Evolutionary conservation across 1,140 invertebrate genomes (phyloP).

Genomic region (Drosophila sproati): DNA sequence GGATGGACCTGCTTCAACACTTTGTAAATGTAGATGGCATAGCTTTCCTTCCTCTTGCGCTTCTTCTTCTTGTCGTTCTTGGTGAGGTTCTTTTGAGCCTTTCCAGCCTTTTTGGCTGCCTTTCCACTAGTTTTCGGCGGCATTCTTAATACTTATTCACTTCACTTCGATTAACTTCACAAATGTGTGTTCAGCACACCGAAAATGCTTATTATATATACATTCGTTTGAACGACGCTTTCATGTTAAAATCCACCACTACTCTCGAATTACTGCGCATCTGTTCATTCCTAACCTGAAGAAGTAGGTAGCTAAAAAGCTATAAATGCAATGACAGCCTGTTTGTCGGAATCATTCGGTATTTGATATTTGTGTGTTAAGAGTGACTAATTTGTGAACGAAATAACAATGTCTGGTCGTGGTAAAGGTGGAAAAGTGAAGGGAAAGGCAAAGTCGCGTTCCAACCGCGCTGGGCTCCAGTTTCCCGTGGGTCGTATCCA

Average conservation of each 20-base stretch:
- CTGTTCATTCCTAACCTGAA: no score
- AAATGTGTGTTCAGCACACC: no score
- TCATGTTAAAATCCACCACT: no score
- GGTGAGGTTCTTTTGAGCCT: conserved; percentile 86
- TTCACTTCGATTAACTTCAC: no score
- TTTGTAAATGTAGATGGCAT: conserved; percentile 88
- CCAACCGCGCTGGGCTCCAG: conserved; percentile 88
- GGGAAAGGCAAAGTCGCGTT: conserved; percentile 87
- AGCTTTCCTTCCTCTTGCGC: conserved; percentile 84
- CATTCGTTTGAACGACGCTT: no score
- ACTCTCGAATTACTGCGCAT: no score
- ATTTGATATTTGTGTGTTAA: no score
- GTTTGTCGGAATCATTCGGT: no score
- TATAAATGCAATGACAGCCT: no score
- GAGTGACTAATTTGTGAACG: no score
- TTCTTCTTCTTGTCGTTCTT: conserved; percentile 80
- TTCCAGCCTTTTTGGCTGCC: conserved; percentile 86
- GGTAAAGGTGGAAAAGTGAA: conserved; percentile 88
- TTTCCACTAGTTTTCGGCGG: conserved; percentile 85
- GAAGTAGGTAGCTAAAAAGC: no score
- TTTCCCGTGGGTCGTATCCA: conserved; percentile 85
- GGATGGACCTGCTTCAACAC: conserved; percentile 90
- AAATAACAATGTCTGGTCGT: conserved; percentile 76
- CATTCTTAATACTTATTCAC: conserved; percentile 85
- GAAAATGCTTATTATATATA: no score